Evolutionary conservation across 2,888 invertebrate genomes (phyloP).

Genomic region (Mesorhabditis spiculigera): DNA sequence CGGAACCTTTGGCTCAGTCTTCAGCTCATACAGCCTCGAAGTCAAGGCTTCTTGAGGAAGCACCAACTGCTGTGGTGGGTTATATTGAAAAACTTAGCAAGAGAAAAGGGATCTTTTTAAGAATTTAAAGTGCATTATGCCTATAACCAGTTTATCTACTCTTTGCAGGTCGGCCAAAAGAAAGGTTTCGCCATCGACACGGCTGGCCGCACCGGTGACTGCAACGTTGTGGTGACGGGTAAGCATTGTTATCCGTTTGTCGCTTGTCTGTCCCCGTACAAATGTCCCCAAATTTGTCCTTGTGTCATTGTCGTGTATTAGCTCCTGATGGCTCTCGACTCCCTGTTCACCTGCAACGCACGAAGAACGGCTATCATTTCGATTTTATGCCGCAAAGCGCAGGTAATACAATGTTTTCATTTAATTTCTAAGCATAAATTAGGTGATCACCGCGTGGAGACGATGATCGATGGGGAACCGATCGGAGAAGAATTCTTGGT

Average conservation of each 20-base stretch:
- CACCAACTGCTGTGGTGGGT: neutral
- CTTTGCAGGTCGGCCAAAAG: constrained; percentile 46
- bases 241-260: constrained; percentile 14
- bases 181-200: constrained; percentile 55
- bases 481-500: constrained; percentile 21
- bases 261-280: constrained; percentile 10
- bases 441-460: constrained; percentile 49
- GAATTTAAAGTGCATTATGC: no score
- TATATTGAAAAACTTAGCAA: neutral
- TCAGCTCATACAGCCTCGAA: neutral
- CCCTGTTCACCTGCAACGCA: constrained; percentile 34
- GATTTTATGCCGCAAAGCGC: constrained; percentile 32
- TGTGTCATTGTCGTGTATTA: constrained; percentile 27
- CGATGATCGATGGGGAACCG: constrained; percentile 34
- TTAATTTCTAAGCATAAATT: neutral
- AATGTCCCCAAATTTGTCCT: constrained; percentile 17
- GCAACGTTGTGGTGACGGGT: constrained; percentile 57
- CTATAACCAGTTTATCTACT: constrained; percentile 8
- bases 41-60: neutral
- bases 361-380: constrained; percentile 39
- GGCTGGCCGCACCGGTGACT: constrained; percentile 43
- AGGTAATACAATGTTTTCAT: constrained; percentile 20
- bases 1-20: neutral
- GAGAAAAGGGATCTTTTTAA: neutral
- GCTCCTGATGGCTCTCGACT: constrained; percentile 45